Conservation (phyloP, 2,797 vertebrate species). For the Vultur gryphus region DNA sequence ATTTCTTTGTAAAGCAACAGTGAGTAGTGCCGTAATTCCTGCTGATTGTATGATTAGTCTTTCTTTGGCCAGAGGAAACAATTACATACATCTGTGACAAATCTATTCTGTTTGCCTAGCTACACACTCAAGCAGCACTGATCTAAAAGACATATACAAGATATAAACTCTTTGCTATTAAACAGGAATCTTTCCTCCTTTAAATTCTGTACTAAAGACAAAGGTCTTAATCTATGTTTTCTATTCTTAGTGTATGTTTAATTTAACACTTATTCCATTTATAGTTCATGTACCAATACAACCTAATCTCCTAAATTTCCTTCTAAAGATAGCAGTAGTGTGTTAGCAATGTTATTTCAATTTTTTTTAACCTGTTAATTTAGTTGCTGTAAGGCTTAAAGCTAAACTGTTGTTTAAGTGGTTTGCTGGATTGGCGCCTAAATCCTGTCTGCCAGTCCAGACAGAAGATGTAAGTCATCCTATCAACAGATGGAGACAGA, state of each 20-base stretch:
- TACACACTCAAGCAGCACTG: background rate
- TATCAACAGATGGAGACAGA: slow-evolving; percentile 50
- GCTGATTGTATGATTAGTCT: background rate
- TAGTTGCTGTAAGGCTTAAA: slow-evolving; percentile 7
- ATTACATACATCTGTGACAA: background rate
- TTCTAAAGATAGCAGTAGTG: background rate
- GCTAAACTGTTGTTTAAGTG: slow-evolving; percentile 8
- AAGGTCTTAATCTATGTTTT: background rate
- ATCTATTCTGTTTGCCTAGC: background rate
- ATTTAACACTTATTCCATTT: background rate
- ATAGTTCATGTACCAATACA: background rate
- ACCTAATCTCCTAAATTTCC: background rate
- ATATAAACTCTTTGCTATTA: background rate
- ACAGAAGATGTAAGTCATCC: slow-evolving; percentile 33
- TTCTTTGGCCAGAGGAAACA: background rate
- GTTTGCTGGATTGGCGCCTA: slow-evolving; percentile 31
- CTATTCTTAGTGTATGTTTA: background rate
- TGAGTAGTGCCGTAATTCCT: background rate
- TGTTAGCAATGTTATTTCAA: background rate
- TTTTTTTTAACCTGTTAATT: background rate
- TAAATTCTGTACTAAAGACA: background rate
- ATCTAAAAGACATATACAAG: background rate
- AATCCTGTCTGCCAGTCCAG: slow-evolving; percentile 46
- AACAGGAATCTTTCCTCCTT: background rate
- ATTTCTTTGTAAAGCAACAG: background rate